Base-by-base conservation (phyloP, 1,140 invertebrate genomes). In the Hyles vespertilio region DNA sequence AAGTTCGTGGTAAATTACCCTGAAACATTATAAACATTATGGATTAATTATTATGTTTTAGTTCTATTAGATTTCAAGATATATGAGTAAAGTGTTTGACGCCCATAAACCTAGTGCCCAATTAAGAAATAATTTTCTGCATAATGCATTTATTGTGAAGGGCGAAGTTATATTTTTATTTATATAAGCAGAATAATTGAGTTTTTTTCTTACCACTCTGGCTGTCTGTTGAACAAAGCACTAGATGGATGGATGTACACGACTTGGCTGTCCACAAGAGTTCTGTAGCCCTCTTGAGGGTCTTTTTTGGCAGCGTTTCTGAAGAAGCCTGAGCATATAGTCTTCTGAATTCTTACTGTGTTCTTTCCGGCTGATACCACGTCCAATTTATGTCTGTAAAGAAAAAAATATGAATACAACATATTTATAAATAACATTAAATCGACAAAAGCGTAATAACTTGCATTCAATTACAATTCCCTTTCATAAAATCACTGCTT, bases 241-340 rank as follows among this genome's bases (percentile, higher is more conserved):
- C 96, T 98, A 0, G 97, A 99, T 0, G 99, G 99, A 92, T 99
- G 99, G 79, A 99, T 99, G 77, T 99, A 99, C 0, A 99, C 98
- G 2, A 98, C 97, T 90, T 99, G 98, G 63, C 96, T 97, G 84
- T 99, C 98, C 0, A 99, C 98, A 2, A 99, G 90, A 0, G 99
- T 99, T 56, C 98, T 90, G 82, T 99, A 99, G 0, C 99, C 98
- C 91, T 99, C 98, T 84, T 99, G 98, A 0, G 98, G 98, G 92
- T 99, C 99, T 82, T 99, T 99, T 87, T 99, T 99, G 0, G 98
- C 98, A 2, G 98, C 98, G 90, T 99, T 99, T 56, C 98, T 91
- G 87, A 99, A 99, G 89, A 99, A 99, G 5, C 99, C 99, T 2
- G 97, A 98, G 84, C 98, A 99, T 51, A 99, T 98, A 0, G 98